Conservation (phyloP, 1,140 invertebrate species). For the Eumeta japonica region DNA sequence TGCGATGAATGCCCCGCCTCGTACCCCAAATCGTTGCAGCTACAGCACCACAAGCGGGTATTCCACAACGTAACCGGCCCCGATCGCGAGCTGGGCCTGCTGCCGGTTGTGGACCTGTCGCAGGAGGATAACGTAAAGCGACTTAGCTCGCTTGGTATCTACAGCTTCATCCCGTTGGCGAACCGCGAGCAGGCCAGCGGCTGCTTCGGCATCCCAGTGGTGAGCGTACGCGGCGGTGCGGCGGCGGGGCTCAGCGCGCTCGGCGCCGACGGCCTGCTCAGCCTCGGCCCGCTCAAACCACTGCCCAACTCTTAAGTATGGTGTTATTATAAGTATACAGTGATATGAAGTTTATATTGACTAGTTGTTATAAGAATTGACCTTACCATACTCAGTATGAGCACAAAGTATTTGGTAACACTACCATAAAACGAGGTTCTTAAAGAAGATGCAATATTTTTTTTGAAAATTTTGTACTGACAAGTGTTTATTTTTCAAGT, state of each 20-base stretch:
- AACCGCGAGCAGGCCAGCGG: slow-evolving; percentile 64
- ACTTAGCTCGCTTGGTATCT: slow-evolving; percentile 67
- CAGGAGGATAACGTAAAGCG: slow-evolving; percentile 64
- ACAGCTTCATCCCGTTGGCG: slow-evolving; percentile 71
- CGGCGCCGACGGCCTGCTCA: slow-evolving; percentile 66
- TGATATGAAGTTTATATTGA: too few species aligned
- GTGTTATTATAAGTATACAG: too few species aligned
- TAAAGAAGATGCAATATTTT: neutral
- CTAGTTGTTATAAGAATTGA: too few species aligned
- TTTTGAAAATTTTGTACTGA: too few species aligned
- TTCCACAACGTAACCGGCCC: slow-evolving; percentile 62
- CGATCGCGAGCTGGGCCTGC: slow-evolving; percentile 63
- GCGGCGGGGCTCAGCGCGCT: slow-evolving; percentile 62
- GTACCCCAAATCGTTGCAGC: slow-evolving; percentile 65
- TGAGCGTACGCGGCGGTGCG: slow-evolving; percentile 64
- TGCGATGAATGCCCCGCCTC: slow-evolving; percentile 71
- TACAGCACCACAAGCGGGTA: slow-evolving; percentile 68
- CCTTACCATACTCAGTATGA: too few species aligned
- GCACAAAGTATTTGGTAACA: too few species aligned
- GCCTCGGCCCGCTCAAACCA: slow-evolving; percentile 68
- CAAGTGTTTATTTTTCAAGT: too few species aligned
- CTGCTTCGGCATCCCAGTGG: slow-evolving; percentile 71
- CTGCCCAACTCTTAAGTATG: slow-evolving; percentile 50
- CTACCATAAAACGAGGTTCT: neutral
- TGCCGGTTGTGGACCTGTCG: slow-evolving; percentile 73